Conservation (phyloP, 2,888 invertebrate genomes). For the Perdita meconis region DNA sequence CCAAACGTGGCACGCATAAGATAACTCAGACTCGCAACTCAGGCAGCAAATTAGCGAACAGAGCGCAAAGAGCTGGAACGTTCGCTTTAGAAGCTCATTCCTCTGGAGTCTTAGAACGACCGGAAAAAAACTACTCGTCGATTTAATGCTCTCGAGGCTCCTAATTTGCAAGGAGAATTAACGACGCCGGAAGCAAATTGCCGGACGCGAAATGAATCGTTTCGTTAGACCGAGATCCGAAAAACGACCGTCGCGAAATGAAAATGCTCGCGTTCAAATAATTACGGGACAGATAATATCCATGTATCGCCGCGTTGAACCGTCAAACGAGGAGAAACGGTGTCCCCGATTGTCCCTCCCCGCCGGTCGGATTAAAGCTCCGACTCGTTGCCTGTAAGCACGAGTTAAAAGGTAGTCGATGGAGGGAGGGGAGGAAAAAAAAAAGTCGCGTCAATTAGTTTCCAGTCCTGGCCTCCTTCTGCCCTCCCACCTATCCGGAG, state of each 20-base stretch:
- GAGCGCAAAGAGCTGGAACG: background rate
- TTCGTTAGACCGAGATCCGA: background rate
- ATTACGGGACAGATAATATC: constrained; percentile 27
- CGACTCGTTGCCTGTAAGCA: background rate
- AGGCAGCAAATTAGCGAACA: background rate
- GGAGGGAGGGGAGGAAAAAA: background rate
- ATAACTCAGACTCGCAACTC: background rate
- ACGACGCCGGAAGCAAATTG: background rate
- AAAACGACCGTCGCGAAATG: constrained; percentile 4
- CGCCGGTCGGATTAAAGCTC: constrained; percentile 38
- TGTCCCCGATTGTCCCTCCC: background rate
- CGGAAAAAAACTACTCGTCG: background rate
- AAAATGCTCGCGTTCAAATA: constrained; percentile 27
- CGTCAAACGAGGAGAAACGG: background rate
- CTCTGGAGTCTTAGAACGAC: background rate
- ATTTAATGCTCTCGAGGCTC: background rate
- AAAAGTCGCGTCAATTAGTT: constrained; percentile 26
- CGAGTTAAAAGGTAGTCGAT: too few relatives aligned
- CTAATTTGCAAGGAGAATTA: constrained; percentile 22
- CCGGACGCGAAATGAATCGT: constrained; percentile 11
- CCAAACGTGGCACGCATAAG: too few relatives aligned
- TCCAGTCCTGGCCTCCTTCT: background rate
- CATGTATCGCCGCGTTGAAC: background rate
- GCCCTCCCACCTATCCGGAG: too few relatives aligned
- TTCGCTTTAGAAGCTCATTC: background rate